These are phyloP conservation scores for Drosophila micromelanica DNA, from an alignment of 1,140 invertebrate genomes.

Conservation along the genomic window DNA sequence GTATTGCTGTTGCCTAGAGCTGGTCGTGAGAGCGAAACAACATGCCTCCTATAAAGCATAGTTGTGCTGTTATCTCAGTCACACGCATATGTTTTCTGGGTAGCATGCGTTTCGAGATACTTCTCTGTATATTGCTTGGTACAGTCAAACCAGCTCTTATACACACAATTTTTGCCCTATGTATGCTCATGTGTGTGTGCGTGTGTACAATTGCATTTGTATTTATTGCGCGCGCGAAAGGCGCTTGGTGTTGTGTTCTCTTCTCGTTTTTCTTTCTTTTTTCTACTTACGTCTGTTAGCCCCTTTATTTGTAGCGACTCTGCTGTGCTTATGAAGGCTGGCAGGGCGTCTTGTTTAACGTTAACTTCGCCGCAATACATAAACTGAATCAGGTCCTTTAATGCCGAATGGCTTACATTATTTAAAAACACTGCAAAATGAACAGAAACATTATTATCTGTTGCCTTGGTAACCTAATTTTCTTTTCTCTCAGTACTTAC, in stretches of 20 bases:
- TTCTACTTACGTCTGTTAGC: constrained; percentile 86
- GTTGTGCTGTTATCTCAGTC: constrained; percentile 29
- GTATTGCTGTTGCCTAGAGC: not conserved
- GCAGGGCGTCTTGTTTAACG: constrained; percentile 92
- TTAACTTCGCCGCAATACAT: constrained; percentile 95
- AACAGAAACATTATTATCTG: constrained; percentile 9
- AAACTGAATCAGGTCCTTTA: constrained; percentile 92
- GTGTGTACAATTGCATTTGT: constrained; percentile 19
- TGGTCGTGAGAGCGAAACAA: constrained; percentile 40
- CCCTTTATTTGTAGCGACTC: constrained; percentile 94
- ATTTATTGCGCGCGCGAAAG: constrained; percentile 66
- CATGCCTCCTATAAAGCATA: not conserved
- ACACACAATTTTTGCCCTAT: constrained; percentile 36
- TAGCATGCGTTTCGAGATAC: constrained; percentile 49
- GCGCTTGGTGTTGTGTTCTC: constrained; percentile 38
- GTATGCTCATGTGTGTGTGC: not conserved
- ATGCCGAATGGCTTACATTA: constrained; percentile 90
- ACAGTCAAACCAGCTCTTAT: constrained; percentile 76
- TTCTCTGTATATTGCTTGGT: constrained; percentile 55
- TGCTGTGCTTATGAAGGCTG: constrained; percentile 92
- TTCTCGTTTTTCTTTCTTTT: constrained; percentile 18
- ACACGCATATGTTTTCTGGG: constrained; percentile 12
- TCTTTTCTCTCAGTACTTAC: constrained; percentile 73
- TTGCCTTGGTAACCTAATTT: not conserved
- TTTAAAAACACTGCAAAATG: constrained; percentile 90